Percentiles rank a stretch among this genome's conserved stretches.
phyloP scores from a whole-genome alignment of 30 jellyfish, hydroid and myxozoan species.

The Turritopsis rubra region DNA sequence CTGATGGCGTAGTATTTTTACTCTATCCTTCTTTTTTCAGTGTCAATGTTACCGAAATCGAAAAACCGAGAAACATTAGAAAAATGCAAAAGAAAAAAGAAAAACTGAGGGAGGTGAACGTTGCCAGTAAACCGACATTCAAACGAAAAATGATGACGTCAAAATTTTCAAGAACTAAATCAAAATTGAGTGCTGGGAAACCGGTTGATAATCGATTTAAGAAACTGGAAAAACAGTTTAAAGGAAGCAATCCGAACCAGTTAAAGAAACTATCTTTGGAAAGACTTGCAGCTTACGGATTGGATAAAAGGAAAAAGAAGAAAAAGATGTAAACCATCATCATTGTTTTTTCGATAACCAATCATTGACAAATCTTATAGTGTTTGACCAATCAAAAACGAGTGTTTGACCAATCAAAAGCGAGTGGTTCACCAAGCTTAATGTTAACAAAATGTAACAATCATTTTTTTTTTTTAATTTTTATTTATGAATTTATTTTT shows the following conservation, averaged over 20 bases:
- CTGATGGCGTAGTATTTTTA: too few relatives aligned
- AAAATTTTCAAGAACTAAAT: neutral
- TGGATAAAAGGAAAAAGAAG: constrained; percentile 44
- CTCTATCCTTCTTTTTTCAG: too few relatives aligned
- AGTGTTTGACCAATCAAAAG: too few relatives aligned
- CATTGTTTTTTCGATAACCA: too few relatives aligned
- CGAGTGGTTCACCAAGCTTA: too few relatives aligned
- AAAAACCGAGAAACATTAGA: constrained; percentile 18
- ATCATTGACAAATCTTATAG: too few relatives aligned
- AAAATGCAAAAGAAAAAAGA: constrained; percentile 6
- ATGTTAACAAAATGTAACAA: too few relatives aligned
- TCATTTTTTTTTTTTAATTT: too few relatives aligned
- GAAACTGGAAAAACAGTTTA: constrained; percentile 26
- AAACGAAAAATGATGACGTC: neutral
- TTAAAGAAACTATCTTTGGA: constrained; percentile 31
- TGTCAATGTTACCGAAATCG: constrained; percentile 8
- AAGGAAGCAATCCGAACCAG: constrained; percentile 30
- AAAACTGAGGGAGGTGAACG: constrained; percentile 6
- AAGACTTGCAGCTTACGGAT: constrained; percentile 56
- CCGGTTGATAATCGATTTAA: constrained; percentile 2
- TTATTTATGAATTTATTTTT: too few relatives aligned
- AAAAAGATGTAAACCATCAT: neutral
- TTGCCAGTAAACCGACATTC: constrained; percentile 20
- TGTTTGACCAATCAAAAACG: too few relatives aligned
- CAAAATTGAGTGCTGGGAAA: neutral